These are phyloP conservation scores for Bruchidius siliquastri DNA, from an alignment of 2,888 invertebrate genomes.

Conservation along the genomic window DNA sequence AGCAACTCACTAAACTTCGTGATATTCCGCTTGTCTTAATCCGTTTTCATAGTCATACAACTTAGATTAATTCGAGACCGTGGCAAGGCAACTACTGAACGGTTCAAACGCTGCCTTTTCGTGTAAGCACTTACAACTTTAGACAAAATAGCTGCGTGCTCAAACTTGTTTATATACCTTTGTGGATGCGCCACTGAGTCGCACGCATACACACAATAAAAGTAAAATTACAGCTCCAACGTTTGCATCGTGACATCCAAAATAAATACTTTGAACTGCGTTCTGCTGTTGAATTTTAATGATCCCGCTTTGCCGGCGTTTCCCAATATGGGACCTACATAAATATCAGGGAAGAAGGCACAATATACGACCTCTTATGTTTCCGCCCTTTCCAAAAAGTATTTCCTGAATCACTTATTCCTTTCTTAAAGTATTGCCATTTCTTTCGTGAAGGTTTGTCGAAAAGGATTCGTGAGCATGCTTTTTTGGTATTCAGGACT, in stretches of 20 bases:
- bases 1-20: no score
- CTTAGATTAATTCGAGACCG: no score
- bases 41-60: no score
- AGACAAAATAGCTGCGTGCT: no score
- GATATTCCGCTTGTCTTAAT: no score
- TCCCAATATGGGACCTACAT: not conserved
- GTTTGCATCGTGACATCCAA: not conserved
- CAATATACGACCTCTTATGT: not conserved
- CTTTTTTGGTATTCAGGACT: no score
- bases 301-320: not conserved
- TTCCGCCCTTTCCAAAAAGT: not conserved
- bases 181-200: not conserved
- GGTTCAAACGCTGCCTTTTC: no score
- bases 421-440: not conserved
- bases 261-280: not conserved
- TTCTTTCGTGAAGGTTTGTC: not conserved
- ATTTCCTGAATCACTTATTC: not conserved
- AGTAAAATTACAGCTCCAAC: not conserved
- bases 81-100: no score
- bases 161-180: no score
- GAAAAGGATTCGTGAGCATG: not conserved
- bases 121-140: no score
- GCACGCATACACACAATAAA: not conserved
- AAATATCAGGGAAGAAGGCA: not conserved
- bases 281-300: not conserved